Conservation (phyloP, 92 coral and sea anemone species). For the Zoanthus sociatus region DNA sequence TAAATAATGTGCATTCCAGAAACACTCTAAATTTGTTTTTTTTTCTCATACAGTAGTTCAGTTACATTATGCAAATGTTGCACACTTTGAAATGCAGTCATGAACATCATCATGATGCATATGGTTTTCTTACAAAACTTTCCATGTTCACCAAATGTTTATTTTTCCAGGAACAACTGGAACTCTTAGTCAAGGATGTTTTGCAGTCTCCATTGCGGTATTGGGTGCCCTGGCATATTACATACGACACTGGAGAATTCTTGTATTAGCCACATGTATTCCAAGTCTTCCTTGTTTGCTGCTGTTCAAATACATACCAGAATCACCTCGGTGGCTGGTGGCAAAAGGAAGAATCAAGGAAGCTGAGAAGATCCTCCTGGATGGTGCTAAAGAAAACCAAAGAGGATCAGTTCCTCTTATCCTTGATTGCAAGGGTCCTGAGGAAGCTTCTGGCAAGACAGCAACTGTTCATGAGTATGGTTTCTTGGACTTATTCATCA, state of each 20-base stretch:
- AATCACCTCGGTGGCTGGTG: conserved; percentile 94
- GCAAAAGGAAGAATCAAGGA: conserved; percentile 76
- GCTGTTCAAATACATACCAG: conserved; percentile 65
- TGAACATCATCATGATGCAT: too few relatives aligned
- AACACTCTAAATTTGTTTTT: too few relatives aligned
- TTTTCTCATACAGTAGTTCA: too few relatives aligned
- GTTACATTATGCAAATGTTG: too few relatives aligned
- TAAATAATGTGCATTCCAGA: too few relatives aligned
- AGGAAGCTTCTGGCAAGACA: conserved; percentile 14
- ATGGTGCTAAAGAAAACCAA: conserved; percentile 76
- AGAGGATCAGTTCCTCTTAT: conserved; percentile 29
- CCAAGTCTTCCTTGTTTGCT: conserved; percentile 73
- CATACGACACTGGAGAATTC: conserved; percentile 77
- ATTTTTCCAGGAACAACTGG: conserved; percentile 73
- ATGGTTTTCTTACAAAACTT: too few relatives aligned
- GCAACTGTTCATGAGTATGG: conserved; percentile 46
- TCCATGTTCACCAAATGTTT: neutral
- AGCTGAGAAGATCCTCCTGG: conserved; percentile 78
- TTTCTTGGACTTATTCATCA: conserved; percentile 73
- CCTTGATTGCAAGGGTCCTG: neutral
- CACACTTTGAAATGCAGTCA: too few relatives aligned
- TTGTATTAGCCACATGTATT: conserved; percentile 68
- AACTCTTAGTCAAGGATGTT: conserved; percentile 72
- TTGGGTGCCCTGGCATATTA: conserved; percentile 79
- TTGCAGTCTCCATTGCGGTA: conserved; percentile 71